Evolutionary conservation across 30 jellyfish, hydroid and myxozoan species (phyloP), one percentile per base, ranked within the genome.

Genomic region (Pseudorhiza aurosa): DNA sequence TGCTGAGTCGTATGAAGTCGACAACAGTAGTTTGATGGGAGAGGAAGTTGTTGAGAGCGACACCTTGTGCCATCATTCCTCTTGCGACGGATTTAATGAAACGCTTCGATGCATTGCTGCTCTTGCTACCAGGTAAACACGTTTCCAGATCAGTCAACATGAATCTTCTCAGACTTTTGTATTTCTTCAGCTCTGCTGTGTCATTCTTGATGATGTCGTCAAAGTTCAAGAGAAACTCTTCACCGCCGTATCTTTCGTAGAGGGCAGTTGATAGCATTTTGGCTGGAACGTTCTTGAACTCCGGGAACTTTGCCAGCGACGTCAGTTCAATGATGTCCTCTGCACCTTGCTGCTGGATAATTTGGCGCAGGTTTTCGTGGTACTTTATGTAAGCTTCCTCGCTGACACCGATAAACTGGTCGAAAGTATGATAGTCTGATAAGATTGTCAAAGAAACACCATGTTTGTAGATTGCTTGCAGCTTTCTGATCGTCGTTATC

Each of bases 11-110:
- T 26, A 80, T 39, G 70, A 18, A 80, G 37, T 80, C 68, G 18
- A 9, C 26, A 19, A 80, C 4, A 2, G 28, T 35, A 0, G 68
- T 21, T 36, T 80, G 92, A 17, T 24, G 24, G 46, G 27, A 45
- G 21, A 80, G 59, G 56, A 80, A 80, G 35, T 31, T 33, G 47
- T 80, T 85, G 29, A 80, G 82, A 11, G 92, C 92, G n/a, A 80
- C 85, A 9, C 92, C 92, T 53, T 80, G 92, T 2, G 68, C 75
- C 76, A 80, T 80, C 92, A 80, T 80, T 9, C 92, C 92, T 21
- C 70, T 63, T 17, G 92, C 68, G 17, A 80, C 82, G 8, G 19
- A 49, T 53, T 62, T 65, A 45, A 80, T 37, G 58, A 43, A 65
- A 2, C 56, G 28, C 40, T 55, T 64, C 10, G 85, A 19, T 35